phyloP scores from a whole-genome alignment of 2,888 invertebrate genomes.

The Cecidostiba fungosa region DNA sequence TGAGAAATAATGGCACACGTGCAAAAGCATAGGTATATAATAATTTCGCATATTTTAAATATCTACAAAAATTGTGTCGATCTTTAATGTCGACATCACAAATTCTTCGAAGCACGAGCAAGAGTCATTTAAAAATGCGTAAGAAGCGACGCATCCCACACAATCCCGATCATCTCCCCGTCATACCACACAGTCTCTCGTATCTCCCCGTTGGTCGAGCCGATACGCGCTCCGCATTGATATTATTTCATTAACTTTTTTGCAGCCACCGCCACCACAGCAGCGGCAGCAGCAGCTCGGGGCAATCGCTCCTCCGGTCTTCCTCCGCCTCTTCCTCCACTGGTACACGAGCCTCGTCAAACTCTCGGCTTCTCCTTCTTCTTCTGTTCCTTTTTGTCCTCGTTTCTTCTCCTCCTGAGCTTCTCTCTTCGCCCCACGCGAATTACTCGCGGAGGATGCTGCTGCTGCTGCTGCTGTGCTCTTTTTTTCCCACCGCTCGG shows the following conservation, averaged over 20 bases:
- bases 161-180: background rate
- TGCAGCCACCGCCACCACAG: slow-evolving; percentile 64
- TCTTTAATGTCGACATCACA: too few species aligned
- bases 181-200: background rate
- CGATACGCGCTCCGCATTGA: slow-evolving; percentile 79
- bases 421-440: slow-evolving; percentile 9
- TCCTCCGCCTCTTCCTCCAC: slow-evolving; percentile 51
- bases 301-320: slow-evolving; percentile 71
- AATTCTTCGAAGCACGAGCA: too few species aligned
- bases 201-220: slow-evolving; percentile 73
- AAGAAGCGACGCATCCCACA: background rate
- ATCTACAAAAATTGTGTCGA: too few species aligned
- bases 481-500: background rate
- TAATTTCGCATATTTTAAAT: too few species aligned
- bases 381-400: slow-evolving; percentile 45
- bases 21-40: too few species aligned
- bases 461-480: background rate
- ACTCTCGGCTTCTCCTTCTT: slow-evolving; percentile 39
- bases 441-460: slow-evolving; percentile 31
- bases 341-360: slow-evolving; percentile 48
- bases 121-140: too few species aligned
- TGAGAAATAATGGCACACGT: too few species aligned
- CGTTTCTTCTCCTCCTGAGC: slow-evolving; percentile 36
- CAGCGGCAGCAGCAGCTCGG: slow-evolving; percentile 66
- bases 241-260: slow-evolving; percentile 80